Evolutionary conservation across 2,797 vertebrate species (phyloP).

Genomic region (Menidia menidia): DNA sequence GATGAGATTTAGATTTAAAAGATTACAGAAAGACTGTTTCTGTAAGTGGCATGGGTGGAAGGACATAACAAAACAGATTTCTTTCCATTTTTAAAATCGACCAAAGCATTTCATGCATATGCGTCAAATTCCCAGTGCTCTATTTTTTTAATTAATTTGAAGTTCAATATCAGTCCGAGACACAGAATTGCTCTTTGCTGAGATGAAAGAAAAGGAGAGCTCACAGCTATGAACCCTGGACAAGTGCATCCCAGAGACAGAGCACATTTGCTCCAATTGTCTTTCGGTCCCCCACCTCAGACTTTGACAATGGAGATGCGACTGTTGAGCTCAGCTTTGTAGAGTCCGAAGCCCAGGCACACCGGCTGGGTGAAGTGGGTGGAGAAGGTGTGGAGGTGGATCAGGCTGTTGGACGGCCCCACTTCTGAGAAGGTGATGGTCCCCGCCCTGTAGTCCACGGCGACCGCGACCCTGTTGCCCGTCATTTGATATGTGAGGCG

Average conservation of each 20-base stretch:
- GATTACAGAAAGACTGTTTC: not conserved
- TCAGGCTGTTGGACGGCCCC: constrained; percentile 60
- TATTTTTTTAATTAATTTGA: constrained; percentile 5
- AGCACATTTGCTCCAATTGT: not conserved
- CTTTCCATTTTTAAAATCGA: not conserved
- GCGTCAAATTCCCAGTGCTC: not conserved
- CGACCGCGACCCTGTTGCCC: constrained; percentile 67
- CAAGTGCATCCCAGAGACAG: not conserved
- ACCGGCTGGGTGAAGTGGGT: constrained; percentile 74
- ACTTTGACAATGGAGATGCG: constrained; percentile 68
- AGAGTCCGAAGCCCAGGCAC: constrained; percentile 82
- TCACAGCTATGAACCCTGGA: not conserved
- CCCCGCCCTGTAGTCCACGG: constrained; percentile 76
- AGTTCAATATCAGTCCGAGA: not conserved
- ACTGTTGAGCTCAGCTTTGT: constrained; percentile 82
- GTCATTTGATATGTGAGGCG: constrained; percentile 73
- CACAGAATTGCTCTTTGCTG: constrained; percentile 4
- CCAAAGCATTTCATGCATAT: constrained; percentile 1
- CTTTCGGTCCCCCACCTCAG: constrained; percentile 28
- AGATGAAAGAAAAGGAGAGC: constrained; percentile 13
- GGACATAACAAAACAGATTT: constrained; percentile 3
- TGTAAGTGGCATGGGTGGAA: constrained; percentile 9
- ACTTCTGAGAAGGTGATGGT: constrained; percentile 81
- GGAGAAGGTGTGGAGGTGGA: constrained; percentile 79
- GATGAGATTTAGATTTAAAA: not conserved